Base-by-base conservation (phyloP, 2,797 vertebrate species). In the Heteromormyrus szaboi region DNA sequence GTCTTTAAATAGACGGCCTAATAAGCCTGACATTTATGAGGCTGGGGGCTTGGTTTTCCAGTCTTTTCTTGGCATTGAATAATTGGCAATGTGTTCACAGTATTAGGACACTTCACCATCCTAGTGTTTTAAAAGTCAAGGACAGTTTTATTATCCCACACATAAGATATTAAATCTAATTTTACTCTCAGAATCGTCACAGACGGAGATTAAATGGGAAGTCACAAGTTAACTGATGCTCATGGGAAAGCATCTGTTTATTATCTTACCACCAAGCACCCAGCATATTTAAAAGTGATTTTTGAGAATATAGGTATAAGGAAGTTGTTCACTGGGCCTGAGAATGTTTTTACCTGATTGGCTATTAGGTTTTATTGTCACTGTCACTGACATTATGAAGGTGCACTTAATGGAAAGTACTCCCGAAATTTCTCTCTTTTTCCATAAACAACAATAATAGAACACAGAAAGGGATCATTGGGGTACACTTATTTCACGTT, bases 221-320 rank as follows among this genome's bases (percentile, higher is more conserved):
- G 85, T 87, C 88, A 87, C 85, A 89, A 46, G 85, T 86, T 87
- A 87, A 89, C 68, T 87, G 68, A 17, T 37, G 85, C 85, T 87
- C 85, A 72, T 87, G 88, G 86, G 88, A 87, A 56, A 25, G 51
- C 85, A 56, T 89, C 33, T 89, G 88, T 79, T 89, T 83, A 14
- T 50, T 85, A 54, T 53, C n/a, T 50, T 85, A 29, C 3, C 48
- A 53, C 25, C 25, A n/a, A 29, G 46, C 50, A 44, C 76, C 37
- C 33, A 17, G 17, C 76, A 81, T 22, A 29, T 50, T 50, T 85
- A 53, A 53, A 85, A 51, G 53, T 29, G 3, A 83, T 46, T 46
- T 68, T 68, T 68, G 9, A 14, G 25, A 50, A 22, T 25, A 50
- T 51, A 53, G 17, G 48, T 50, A 14, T 25, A 85, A 51, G 83